A percentile compares a stretch with the other conserved stretches of the same genome.
Evolutionary conservation across 2,113 vertebrate genomes (phyloP).

Genomic region (Azemiops feae): DNA sequence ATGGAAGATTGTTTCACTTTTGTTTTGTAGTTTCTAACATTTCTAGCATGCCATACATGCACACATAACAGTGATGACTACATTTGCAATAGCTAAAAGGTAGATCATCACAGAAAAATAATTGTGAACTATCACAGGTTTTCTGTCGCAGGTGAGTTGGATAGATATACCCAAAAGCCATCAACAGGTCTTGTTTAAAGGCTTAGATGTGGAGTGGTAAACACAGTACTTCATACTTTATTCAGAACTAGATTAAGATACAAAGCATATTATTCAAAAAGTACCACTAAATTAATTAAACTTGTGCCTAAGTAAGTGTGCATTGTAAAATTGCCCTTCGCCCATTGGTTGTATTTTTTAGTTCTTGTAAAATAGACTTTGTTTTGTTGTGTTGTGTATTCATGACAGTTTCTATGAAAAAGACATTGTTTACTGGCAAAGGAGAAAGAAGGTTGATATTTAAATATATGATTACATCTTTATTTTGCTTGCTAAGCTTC

Average conservation of each 20-base stretch:
- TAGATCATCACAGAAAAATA: slow-evolving; percentile 6
- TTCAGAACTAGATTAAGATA: background rate
- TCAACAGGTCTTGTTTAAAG: background rate
- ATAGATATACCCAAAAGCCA: fast-evolving
- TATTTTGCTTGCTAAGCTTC: background rate
- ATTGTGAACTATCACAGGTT: slow-evolving; percentile 4
- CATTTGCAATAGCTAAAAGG: background rate
- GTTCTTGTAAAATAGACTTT: background rate
- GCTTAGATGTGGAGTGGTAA: background rate
- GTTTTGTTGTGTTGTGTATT: background rate
- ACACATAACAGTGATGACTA: background rate
- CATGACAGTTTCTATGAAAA: background rate
- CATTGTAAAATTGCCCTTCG: background rate
- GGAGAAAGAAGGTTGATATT: background rate
- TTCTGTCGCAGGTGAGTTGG: background rate
- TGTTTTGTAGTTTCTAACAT: slow-evolving; percentile 28
- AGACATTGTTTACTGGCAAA: background rate
- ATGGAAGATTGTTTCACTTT: slow-evolving; percentile 42
- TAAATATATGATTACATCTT: background rate
- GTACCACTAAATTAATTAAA: background rate
- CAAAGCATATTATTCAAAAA: background rate
- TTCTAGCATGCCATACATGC: slow-evolving; percentile 12
- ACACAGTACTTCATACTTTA: background rate
- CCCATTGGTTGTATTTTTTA: background rate
- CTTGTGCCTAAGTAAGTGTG: background rate